phyloP scores from a whole-genome alignment of 23 tunicate species.

The Phallusia fumigata region DNA sequence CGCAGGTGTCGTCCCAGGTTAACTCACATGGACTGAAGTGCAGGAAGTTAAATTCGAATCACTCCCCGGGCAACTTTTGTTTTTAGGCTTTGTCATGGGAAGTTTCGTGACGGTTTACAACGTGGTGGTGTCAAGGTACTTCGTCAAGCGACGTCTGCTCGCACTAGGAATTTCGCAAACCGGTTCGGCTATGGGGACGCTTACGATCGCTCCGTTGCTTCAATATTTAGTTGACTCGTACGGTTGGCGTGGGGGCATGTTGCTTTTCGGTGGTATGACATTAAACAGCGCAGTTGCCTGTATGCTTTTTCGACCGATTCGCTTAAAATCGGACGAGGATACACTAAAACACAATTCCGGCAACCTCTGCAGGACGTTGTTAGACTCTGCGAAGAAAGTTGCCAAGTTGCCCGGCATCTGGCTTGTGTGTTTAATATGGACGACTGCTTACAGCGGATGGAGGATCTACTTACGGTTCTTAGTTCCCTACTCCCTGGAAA shows the following conservation, averaged over 20 bases:
- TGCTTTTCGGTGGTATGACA: conserved; percentile 20
- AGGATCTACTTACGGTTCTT: background rate
- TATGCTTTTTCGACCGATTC: conserved; percentile 25
- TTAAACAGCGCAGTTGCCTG: conserved; percentile 23
- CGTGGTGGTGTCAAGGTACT: conserved; percentile 19
- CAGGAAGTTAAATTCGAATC: no score
- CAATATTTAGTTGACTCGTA: conserved; percentile 20
- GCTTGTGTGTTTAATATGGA: background rate
- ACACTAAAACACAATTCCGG: background rate
- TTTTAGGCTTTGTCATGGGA: background rate
- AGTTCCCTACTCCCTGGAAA: background rate
- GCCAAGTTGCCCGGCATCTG: background rate
- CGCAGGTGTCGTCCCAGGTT: conserved; percentile 15
- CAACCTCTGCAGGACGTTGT: background rate
- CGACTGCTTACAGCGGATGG: background rate
- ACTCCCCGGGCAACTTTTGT: background rate
- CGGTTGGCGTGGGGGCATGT: conserved; percentile 27
- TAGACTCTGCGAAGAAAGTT: background rate
- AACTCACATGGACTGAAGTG: background rate
- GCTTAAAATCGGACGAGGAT: conserved; percentile 8
- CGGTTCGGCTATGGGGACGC: conserved; percentile 26
- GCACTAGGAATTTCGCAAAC: conserved; percentile 17
- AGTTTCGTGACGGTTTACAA: background rate
- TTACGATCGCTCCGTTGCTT: conserved; percentile 20
- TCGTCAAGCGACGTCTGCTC: conserved; percentile 11